Base-by-base conservation (phyloP, 1,140 invertebrate species). In the Atta cephalotes region DNA sequence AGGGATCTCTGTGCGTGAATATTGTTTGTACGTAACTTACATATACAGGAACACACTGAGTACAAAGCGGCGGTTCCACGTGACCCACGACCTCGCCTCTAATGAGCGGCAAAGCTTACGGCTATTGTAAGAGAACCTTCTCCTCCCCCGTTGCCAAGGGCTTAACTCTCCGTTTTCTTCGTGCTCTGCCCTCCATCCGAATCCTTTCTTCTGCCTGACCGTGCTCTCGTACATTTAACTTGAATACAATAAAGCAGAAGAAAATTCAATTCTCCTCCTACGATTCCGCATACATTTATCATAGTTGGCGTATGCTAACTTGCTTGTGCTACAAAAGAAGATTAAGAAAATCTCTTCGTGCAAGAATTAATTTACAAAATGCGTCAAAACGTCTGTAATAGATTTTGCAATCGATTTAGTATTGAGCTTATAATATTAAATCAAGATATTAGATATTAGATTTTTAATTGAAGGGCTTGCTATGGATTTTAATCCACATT, bases 51-150 rank as follows among this genome's bases (percentile, higher is more conserved):
- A 81, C 78, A 82, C 39, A 82, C 39, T 86, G 66, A 51, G 77
- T 53, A 90, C 91, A 88, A 91, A 92, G 85, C 86, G 88, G 86
- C 79, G 89, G 82, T 89, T 77, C 66, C 80, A 62, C 74, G 70
- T 85, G 91, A 92, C 92, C 92, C 91, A 81, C 88, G 93, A 94
- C 93, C 92, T 87, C 70, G 74, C 77, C 92, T 93, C 92, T 95
- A 94, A 95, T 94, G 93, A 95, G 91, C 92, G 91, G 89, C 92
- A 82, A 92, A 92, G 92, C 92, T 84, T 84, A 90, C 90, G 91
- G 93, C 92, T 93, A 94, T 94, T 94, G 93, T 94, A 89, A 89
- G 56, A 86, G 72, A 77, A 77, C 68, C 89, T 90, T 62, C 72
- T 90, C 89, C 86, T 51, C 88, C 85, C 84, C 85, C 87, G 66